Evolutionary conservation across 2,888 invertebrate genomes (phyloP), one percentile per base, ranked within the genome.

Genomic region (Xestia xanthographa): DNA sequence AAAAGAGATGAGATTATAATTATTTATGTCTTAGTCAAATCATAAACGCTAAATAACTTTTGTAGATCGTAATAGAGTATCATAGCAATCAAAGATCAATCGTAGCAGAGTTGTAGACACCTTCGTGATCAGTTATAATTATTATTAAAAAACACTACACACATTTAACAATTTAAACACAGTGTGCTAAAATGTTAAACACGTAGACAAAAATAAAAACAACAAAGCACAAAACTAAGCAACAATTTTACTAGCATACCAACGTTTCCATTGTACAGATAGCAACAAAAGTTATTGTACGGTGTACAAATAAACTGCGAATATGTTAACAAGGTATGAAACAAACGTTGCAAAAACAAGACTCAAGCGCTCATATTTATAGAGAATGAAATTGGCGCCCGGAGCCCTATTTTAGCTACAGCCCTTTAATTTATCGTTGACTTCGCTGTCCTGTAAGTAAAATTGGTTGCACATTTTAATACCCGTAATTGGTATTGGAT

Each of bases 391-490:
- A 94, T 93, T 93, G 85, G 82, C 82, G 85, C 85, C 91, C 79
- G 80, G 72, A 91, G 94, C 92, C 79, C 88, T 92, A 92, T 92
- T 93, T 93, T 90, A 93, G 91, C 91, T 89, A 81, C 86, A 85
- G 81, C 90, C 88, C 89, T 90, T 93, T 92, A 92, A 94, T 94
- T 93, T 94, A 93, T 93, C 84, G 89, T 85, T 66, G 69, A 68
- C 66, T 85, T 80, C 58, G 70, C 81, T 84, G 79, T 72, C 45
- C 66, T 83, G 80, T 79, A 80, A 85, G 86, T 87, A 87, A 72
- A 87, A 88, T 89, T 87, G 82, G 85, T 86, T 80, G 83, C 85
- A 82, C 84, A 77, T 87, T 88, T 89, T 87, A 89, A 89, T 88
- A 84, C 81, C 84, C 80, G 87, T 92, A 92, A 92, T 92, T 92